Evolutionary conservation across 2,113 vertebrate genomes (phyloP).

Genomic region (Coturnix japonica): DNA sequence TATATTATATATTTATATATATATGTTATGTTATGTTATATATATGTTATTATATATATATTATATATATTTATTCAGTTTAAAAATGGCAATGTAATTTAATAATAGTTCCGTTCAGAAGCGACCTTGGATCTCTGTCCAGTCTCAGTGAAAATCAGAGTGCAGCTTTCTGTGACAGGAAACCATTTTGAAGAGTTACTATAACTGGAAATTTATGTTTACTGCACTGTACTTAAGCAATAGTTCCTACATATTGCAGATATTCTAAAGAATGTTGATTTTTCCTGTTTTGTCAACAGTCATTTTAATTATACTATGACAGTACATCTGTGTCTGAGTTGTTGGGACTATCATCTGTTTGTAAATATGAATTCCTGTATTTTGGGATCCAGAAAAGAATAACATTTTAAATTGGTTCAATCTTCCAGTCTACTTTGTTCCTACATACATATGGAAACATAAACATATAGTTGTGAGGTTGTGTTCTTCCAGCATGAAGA

Average conservation of each 20-base stretch:
- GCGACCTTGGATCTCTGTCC: not conserved
- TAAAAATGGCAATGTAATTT: not conserved
- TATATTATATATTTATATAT: no score
- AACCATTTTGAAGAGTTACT: not conserved
- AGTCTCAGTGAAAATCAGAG: not conserved
- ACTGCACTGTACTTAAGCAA: not conserved
- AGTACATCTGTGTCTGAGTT: not conserved
- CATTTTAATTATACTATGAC: not conserved
- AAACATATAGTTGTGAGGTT: not conserved
- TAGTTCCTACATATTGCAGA: not conserved
- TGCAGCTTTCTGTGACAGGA: not conserved
- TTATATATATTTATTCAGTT: no score
- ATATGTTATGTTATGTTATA: no score
- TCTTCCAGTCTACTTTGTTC: not conserved
- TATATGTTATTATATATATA: no score
- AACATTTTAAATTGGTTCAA: not conserved
- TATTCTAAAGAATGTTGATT: not conserved
- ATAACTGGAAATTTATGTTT: not conserved
- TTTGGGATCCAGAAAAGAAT: not conserved
- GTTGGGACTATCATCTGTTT: not conserved
- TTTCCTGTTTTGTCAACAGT: not conserved
- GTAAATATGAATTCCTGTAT: not conserved
- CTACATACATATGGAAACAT: not conserved
- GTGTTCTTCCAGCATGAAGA: not conserved
- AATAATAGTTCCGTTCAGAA: not conserved